Conservation (phyloP, 2,113 vertebrate species). For the Aplodontia rufa region DNA sequence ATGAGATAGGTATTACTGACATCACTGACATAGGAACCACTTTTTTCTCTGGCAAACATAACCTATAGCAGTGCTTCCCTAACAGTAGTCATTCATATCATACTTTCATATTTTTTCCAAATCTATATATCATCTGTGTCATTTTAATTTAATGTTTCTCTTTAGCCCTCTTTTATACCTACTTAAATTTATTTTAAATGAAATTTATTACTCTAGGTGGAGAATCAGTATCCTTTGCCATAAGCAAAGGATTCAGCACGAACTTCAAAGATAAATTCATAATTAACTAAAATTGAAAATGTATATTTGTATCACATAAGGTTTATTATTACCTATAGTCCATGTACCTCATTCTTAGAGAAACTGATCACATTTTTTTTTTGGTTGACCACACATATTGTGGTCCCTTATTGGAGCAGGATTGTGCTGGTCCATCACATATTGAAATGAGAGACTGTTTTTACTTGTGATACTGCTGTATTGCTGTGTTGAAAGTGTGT, state of each 20-base stretch:
- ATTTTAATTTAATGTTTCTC: not conserved
- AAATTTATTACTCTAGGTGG: not conserved
- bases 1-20: not conserved
- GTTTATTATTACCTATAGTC: not conserved
- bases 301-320: not conserved
- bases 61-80: not conserved
- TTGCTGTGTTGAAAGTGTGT: not conserved
- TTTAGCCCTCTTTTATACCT: not conserved
- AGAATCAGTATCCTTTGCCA: not conserved
- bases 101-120: not conserved
- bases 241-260: not conserved
- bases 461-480: not conserved
- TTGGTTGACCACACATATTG: not conserved
- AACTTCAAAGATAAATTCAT: not conserved
- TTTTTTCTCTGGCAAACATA: not conserved
- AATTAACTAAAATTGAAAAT: not conserved
- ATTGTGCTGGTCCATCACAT: not conserved
- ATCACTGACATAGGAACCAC: not conserved
- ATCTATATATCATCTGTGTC: not conserved
- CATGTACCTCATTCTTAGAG: not conserved
- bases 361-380: not conserved
- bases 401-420: not conserved
- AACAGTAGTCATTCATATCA: not conserved
- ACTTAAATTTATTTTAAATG: not conserved
- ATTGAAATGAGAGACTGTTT: not conserved